Conservation (phyloP, 2,113 vertebrate species). For the Aphelocoma coerulescens region DNA sequence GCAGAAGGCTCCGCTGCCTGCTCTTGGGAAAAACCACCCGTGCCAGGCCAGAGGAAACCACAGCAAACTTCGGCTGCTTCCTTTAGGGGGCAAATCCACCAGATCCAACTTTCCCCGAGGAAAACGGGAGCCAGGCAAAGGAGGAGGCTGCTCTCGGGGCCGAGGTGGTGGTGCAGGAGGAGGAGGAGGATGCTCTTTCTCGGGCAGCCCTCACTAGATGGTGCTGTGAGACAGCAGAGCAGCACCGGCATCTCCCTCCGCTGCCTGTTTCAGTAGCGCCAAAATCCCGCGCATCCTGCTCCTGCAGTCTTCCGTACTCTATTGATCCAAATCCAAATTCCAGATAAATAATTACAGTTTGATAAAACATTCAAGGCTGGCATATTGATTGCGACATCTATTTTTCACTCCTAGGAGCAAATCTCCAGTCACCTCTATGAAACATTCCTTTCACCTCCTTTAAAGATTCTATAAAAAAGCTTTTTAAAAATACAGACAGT, state of each 20-base stretch:
- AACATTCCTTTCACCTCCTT: background rate
- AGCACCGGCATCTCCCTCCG: accelerated
- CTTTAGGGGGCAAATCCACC: background rate
- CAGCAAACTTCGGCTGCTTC: accelerated
- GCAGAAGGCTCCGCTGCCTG: accelerated
- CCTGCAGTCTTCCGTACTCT: accelerated
- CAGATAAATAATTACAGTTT: background rate
- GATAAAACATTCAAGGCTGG: background rate
- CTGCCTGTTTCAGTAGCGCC: accelerated
- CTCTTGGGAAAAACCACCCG: accelerated
- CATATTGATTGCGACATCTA: background rate
- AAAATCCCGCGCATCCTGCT: accelerated
- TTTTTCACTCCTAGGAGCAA: background rate
- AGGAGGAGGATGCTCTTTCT: background rate
- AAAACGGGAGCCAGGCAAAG: accelerated
- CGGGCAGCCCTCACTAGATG: background rate
- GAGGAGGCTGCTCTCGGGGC: background rate
- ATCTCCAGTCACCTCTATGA: background rate
- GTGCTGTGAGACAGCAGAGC: background rate
- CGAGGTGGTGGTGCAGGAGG: background rate
- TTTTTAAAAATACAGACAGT: background rate
- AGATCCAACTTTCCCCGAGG: accelerated
- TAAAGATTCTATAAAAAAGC: background rate
- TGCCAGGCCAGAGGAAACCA: accelerated
- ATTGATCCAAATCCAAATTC: background rate